phyloP scores from a whole-genome alignment of 2,888 invertebrate species.

The Bembecia ichneumoniformis region DNA sequence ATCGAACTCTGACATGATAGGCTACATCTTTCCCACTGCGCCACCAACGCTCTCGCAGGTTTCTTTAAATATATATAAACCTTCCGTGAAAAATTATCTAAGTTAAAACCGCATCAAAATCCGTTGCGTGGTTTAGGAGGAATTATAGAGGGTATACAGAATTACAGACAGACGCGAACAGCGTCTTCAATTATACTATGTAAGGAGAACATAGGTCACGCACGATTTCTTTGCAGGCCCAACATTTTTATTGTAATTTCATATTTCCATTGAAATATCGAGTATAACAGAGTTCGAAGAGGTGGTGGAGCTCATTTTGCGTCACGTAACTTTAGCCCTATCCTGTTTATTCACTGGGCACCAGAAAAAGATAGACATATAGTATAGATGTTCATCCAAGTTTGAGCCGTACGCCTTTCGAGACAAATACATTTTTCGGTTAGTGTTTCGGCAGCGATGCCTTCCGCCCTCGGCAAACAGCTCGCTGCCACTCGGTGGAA shows the following conservation, averaged over 20 bases:
- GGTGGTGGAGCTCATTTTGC: constrained; percentile 62
- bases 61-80: too few relatives aligned
- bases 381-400: constrained; percentile 35
- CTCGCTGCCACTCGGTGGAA: constrained; percentile 50
- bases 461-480: constrained; percentile 52
- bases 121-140: too few relatives aligned
- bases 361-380: constrained; percentile 29
- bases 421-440: constrained; percentile 40
- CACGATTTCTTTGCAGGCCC: constrained; percentile 55
- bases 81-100: too few relatives aligned
- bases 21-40: too few relatives aligned
- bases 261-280: constrained; percentile 41
- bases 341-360: constrained; percentile 28
- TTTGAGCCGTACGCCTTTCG: constrained; percentile 39
- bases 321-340: constrained; percentile 53
- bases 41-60: too few relatives aligned
- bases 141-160: too few relatives aligned
- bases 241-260: constrained; percentile 46
- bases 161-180: too few relatives aligned
- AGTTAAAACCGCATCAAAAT: too few relatives aligned
- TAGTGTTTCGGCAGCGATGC: constrained; percentile 27
- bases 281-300: constrained; percentile 56
- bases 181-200: too few relatives aligned
- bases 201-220: constrained; percentile 25
- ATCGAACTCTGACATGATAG: too few relatives aligned